phyloP scores from a whole-genome alignment of 2,888 invertebrate species.

The Lasius fuliginosus region DNA sequence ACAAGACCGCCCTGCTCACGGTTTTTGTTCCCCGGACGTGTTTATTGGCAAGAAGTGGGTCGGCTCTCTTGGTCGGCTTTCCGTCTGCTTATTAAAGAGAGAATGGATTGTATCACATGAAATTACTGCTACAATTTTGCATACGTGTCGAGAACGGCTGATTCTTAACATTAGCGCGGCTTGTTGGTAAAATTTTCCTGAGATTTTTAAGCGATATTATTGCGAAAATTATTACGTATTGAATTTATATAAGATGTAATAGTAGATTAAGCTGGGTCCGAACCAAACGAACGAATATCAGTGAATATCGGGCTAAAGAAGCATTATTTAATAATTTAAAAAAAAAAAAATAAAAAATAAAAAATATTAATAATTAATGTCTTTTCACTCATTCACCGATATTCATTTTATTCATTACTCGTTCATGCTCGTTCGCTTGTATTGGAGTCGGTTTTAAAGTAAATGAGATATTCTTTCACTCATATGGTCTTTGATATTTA shows the following conservation, averaged over 20 bases:
- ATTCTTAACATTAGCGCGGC: background rate
- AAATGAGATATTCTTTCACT: background rate
- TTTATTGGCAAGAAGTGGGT: slow-evolving; percentile 27
- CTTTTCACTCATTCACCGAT: background rate
- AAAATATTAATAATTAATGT: background rate
- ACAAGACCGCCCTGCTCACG: slow-evolving; percentile 58
- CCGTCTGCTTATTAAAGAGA: slow-evolving; percentile 7
- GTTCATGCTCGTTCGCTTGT: background rate
- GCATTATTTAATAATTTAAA: background rate
- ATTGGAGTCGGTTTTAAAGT: background rate
- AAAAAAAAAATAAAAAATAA: background rate
- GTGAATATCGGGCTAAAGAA: background rate
- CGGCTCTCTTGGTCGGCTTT: slow-evolving; percentile 3
- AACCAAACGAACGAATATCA: background rate
- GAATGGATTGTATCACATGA: background rate
- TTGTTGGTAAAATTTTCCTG: background rate
- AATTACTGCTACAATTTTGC: background rate
- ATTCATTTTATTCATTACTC: background rate
- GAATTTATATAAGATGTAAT: background rate
- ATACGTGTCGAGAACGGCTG: background rate
- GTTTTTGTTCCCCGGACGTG: slow-evolving; percentile 60
- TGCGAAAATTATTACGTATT: background rate
- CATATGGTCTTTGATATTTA: background rate
- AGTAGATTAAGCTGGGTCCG: background rate
- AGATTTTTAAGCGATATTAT: background rate